Conservation (phyloP, 2,888 invertebrate species). For the Auanema freiburgensis region DNA sequence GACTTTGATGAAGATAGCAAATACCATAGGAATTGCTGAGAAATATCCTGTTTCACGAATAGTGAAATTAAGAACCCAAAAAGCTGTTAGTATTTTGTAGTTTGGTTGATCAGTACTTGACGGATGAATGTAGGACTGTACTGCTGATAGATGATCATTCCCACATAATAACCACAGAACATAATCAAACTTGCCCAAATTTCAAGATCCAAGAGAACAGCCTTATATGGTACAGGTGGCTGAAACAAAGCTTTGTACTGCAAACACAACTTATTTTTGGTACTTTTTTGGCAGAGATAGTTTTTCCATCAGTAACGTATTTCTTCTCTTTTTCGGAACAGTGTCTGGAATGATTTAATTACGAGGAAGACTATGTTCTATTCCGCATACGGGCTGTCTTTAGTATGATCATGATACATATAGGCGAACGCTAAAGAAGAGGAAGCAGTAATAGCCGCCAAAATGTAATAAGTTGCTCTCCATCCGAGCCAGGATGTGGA, state of each 20-base stretch:
- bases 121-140: conserved; percentile 44
- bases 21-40: conserved; percentile 37
- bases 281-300: conserved; percentile 7
- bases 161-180: conserved; percentile 40
- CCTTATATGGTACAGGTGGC: conserved; percentile 15
- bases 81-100: too few relatives aligned
- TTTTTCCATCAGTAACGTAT: conserved; percentile 29
- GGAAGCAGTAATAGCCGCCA: conserved; percentile 28
- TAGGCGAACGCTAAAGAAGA: conserved; percentile 25
- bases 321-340: conserved; percentile 32
- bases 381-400: conserved; percentile 27
- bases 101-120: conserved; percentile 23
- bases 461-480: conserved; percentile 32
- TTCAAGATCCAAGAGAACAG: conserved; percentile 25
- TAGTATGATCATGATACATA: conserved; percentile 34
- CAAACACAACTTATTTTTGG: background rate
- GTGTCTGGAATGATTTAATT: conserved; percentile 17
- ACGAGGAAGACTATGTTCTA: background rate
- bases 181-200: conserved; percentile 41
- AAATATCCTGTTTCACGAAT: conserved; percentile 43
- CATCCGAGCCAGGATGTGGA: conserved; percentile 19
- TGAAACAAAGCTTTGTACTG: too few relatives aligned
- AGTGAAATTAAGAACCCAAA: conserved; percentile 31
- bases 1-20: conserved; percentile 39
- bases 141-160: conserved; percentile 44